Evolutionary conservation across 2,888 invertebrate genomes (phyloP), one percentile per base, ranked within the genome.

Genomic region (Dryobota labecula): DNA sequence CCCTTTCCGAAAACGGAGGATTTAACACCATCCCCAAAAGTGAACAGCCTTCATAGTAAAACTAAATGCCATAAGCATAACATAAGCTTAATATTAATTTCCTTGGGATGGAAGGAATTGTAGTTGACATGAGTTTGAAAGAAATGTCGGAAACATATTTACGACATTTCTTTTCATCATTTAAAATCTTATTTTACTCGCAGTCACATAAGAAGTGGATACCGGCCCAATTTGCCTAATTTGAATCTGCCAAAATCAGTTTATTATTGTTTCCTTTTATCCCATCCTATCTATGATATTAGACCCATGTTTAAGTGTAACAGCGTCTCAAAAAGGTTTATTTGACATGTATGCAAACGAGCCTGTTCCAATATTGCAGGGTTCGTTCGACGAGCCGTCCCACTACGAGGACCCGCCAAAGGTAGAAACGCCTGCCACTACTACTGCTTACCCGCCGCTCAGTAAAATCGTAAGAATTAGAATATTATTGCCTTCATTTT

Each of bases 301-400:
- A 24, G 11, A 30, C 18, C 9, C 27, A 27, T 1, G 11, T 53
- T 53, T 53, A 5, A 9, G 41, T 20, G 27, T 41, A 41, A 41
- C 13, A 27, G 7, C 18, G 20, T 41, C 8, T 5, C 20, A 41
- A 7, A 60, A 7, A 27, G 0, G 11, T 58, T 41, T 38, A 24
- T 11, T 58, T 43, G 8, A 8, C 27, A 38, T 24, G 2, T 8
- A 38, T 27, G 11, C 3, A 20, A 24, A n/a, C 3, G 58, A 49
- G 63, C 30, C 20, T 51, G 27, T 56, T 27, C n/a, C 2, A 38
- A 58, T 7, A 43, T 76, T 78, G 0, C 83, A 97, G 97, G 97
- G 97, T n/a, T 97, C 97, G 0, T 97, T 97, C 86, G 97, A 97
- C 87, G 97, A 97, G 84, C 96, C 97, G 0, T 95, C 96, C 0